Conservation (phyloP, 2,888 invertebrate genomes). For the Myopa testacea region DNA sequence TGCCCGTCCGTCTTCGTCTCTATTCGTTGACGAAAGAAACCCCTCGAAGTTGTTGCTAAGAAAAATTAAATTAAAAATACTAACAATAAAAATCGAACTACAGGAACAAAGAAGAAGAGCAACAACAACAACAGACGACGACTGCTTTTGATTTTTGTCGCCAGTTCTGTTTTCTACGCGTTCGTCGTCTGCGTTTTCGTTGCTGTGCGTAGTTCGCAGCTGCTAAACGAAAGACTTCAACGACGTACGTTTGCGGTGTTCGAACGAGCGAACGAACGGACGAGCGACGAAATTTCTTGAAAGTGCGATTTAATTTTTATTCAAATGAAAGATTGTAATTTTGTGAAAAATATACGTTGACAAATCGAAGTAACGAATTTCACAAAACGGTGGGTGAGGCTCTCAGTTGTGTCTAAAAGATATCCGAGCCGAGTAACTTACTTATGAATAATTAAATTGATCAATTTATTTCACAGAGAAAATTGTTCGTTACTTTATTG, state of each 20-base stretch:
- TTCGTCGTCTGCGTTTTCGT: neutral
- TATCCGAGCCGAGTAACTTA: too few relatives aligned
- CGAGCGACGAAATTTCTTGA: neutral
- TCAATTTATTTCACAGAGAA: too few relatives aligned
- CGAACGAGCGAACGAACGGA: neutral
- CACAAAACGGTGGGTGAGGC: neutral
- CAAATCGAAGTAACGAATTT: neutral
- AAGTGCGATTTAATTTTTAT: neutral
- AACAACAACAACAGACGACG: neutral
- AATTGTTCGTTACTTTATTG: too few relatives aligned
- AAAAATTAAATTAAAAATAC: neutral
- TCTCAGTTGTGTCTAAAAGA: too few relatives aligned
- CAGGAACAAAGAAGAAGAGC: neutral
- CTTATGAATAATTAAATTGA: too few relatives aligned
- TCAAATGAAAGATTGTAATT: neutral
- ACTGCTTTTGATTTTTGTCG: slow-evolving; percentile 33
- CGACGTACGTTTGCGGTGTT: neutral
- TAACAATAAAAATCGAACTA: slow-evolving; percentile 4
- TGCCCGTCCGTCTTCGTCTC: neutral
- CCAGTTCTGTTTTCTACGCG: neutral
- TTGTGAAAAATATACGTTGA: neutral
- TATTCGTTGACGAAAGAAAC: neutral
- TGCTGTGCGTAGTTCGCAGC: slow-evolving; percentile 7
- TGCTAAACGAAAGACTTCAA: slow-evolving; percentile 37
- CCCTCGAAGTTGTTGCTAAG: slow-evolving; percentile 9